Percentiles rank a stretch among this genome's conserved stretches.
phyloP scores from a whole-genome alignment of 2,113 vertebrate genomes.

The Capreolus pygargus region DNA sequence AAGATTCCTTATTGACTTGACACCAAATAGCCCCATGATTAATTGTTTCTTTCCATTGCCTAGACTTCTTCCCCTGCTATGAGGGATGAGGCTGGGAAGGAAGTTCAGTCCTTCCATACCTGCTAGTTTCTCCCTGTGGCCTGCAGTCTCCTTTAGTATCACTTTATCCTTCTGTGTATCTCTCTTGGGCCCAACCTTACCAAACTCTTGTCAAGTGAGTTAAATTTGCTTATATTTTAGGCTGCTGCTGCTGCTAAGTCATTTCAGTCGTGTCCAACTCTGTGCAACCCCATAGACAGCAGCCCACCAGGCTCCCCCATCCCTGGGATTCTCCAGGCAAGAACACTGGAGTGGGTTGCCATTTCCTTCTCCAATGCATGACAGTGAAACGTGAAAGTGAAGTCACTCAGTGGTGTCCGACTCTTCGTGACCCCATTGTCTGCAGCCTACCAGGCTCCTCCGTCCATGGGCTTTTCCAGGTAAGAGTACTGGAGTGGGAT shows the following conservation, averaged over 20 bases:
- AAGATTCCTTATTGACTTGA: neutral
- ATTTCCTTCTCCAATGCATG: too few relatives aligned
- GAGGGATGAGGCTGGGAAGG: neutral
- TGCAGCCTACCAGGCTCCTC: too few relatives aligned
- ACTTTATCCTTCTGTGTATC: neutral
- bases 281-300: too few relatives aligned
- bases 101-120: neutral
- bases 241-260: too few relatives aligned
- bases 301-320: too few relatives aligned
- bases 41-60: neutral
- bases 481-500: too few relatives aligned
- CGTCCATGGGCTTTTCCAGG: too few relatives aligned
- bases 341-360: too few relatives aligned
- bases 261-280: too few relatives aligned
- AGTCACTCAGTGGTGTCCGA: rapidly evolving
- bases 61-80: neutral
- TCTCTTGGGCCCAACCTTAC: neutral
- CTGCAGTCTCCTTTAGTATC: neutral
- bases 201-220: neutral
- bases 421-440: too few relatives aligned
- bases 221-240: neutral
- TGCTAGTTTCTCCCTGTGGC: neutral
- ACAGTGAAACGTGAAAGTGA: too few relatives aligned
- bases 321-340: too few relatives aligned
- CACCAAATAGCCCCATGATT: neutral